Evolutionary conservation across 30 jellyfish, hydroid and myxozoan species (phyloP).

Genomic region (Aurelia sp.): DNA sequence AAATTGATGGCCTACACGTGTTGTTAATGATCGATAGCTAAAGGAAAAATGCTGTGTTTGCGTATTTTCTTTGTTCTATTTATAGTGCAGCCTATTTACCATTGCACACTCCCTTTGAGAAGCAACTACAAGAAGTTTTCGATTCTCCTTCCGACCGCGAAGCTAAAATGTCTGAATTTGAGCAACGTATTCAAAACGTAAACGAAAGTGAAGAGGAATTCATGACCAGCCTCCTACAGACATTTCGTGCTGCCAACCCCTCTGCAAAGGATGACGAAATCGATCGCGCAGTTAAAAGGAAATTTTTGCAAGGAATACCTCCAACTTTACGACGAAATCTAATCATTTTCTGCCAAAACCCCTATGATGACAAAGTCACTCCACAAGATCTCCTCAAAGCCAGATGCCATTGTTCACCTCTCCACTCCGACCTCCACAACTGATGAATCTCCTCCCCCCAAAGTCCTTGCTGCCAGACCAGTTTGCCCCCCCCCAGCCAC

Average conservation of each 20-base stretch:
- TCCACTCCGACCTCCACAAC: too few species aligned
- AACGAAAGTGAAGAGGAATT: too few species aligned
- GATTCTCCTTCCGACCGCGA: not conserved
- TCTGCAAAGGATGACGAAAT: constrained; percentile 25
- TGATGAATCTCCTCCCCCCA: too few species aligned
- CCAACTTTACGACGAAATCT: constrained; percentile 9
- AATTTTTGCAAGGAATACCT: constrained; percentile 28
- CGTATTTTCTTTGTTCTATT: too few species aligned
- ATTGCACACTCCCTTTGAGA: too few species aligned
- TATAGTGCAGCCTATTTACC: too few species aligned
- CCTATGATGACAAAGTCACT: constrained; percentile 12
- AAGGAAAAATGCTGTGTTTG: too few species aligned
- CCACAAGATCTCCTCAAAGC: not conserved
- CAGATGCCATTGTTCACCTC: constrained; percentile 32
- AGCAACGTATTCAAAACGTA: constrained; percentile 10
- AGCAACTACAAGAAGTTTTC: too few species aligned
- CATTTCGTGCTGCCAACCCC: constrained; percentile 49
- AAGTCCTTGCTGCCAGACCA: too few species aligned
- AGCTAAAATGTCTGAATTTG: constrained; percentile 18
- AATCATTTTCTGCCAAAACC: constrained; percentile 31
- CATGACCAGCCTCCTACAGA: constrained; percentile 25
- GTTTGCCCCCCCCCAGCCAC: too few species aligned
- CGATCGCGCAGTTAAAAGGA: constrained; percentile 28
- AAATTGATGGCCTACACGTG: too few species aligned
- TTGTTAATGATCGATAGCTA: too few species aligned